Percentiles rank a stretch among this genome's conserved stretches.
phyloP scores from a whole-genome alignment of 2,888 invertebrate species.

The Pantelozetes paolii region DNA sequence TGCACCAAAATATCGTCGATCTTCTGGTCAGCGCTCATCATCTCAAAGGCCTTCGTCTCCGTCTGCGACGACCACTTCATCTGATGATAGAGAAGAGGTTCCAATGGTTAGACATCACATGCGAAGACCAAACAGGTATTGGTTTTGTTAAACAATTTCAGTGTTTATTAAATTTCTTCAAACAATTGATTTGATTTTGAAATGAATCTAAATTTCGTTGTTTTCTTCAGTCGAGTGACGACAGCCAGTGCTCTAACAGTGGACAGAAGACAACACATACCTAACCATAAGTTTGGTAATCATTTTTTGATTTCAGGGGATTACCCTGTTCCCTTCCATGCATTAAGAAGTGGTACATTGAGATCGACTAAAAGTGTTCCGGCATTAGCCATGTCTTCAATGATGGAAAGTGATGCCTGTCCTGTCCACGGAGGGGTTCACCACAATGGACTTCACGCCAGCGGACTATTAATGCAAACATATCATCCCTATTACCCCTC shows the following conservation, averaged over 20 bases:
- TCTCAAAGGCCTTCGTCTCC: slow-evolving; percentile 42
- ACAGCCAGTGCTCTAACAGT: neutral
- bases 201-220: neutral
- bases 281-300: neutral
- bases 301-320: slow-evolving; percentile 14
- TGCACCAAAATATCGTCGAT: slow-evolving; percentile 5
- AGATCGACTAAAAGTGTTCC: slow-evolving; percentile 48
- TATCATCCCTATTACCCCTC: neutral
- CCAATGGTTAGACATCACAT: slow-evolving; percentile 46
- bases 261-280: slow-evolving; percentile 20
- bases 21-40: slow-evolving; percentile 19
- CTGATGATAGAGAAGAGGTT: slow-evolving; percentile 47
- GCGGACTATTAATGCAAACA: slow-evolving; percentile 41
- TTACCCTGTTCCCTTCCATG: neutral
- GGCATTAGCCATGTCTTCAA: slow-evolving; percentile 45
- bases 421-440: slow-evolving; percentile 48
- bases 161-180: too few relatives aligned
- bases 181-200: neutral
- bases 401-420: slow-evolving; percentile 47
- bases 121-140: slow-evolving; percentile 37
- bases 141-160: neutral
- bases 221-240: neutral
- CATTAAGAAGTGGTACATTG: slow-evolving; percentile 42
- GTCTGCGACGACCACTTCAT: slow-evolving; percentile 44
- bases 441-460: slow-evolving; percentile 47